Percentiles rank a stretch among this genome's conserved stretches.
Evolutionary conservation across 2,888 invertebrate genomes (phyloP).

Genomic region (Synanthedon andrenaeformis): DNA sequence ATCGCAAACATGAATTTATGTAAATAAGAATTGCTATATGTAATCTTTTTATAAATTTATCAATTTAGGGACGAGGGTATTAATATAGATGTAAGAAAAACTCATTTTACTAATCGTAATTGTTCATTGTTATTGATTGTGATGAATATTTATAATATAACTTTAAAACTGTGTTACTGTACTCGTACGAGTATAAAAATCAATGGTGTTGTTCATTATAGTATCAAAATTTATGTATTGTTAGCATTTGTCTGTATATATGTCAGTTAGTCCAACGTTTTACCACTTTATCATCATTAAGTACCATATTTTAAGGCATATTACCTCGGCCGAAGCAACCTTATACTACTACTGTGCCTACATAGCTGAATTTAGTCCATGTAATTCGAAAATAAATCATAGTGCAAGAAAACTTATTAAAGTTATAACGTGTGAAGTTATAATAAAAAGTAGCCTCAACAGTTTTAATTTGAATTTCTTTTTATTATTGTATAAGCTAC

Average conservation of each 20-base stretch:
- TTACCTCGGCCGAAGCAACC: too few relatives aligned
- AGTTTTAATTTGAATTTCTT: too few relatives aligned
- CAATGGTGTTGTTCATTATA: not conserved
- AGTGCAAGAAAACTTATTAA: too few relatives aligned
- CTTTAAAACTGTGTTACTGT: constrained; percentile 3
- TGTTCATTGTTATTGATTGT: constrained; percentile 4
- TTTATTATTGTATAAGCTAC: too few relatives aligned
- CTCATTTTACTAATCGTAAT: not conserved
- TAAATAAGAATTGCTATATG: constrained; percentile 3
- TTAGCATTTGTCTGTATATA: not conserved
- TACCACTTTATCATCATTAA: too few relatives aligned
- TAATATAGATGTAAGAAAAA: not conserved
- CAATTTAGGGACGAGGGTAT: not conserved
- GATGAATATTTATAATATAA: constrained; percentile 3
- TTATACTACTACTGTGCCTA: too few relatives aligned
- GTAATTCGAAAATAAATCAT: too few relatives aligned
- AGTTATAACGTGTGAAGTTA: too few relatives aligned
- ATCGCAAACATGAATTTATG: constrained; percentile 6
- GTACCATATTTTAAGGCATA: too few relatives aligned
- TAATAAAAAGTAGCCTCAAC: too few relatives aligned
- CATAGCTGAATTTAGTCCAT: too few relatives aligned
- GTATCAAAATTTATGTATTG: not conserved
- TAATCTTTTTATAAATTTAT: constrained; percentile 2
- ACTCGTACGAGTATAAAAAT: constrained; percentile 1
- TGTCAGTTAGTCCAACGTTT: too few relatives aligned